Evolutionary conservation across 1,140 invertebrate genomes (phyloP), one percentile per base, ranked within the genome.

Genomic region (Caenorhabditis inopinata): DNA sequence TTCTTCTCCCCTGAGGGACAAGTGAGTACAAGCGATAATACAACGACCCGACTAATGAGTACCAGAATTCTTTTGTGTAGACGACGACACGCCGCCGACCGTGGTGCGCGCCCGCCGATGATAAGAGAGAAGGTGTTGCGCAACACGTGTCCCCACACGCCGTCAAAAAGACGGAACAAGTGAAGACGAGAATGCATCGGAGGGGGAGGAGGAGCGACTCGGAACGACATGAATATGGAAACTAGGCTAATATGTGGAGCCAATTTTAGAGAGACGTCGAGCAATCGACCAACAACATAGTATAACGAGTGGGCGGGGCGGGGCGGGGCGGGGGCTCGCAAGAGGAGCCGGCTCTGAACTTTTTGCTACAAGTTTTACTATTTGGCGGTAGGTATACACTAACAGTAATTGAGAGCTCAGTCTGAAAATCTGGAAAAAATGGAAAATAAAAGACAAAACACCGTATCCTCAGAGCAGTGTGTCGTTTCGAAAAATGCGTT

Each of bases 1-100:
- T 68, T 68, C 12, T 68, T 68, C n/a, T 68, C 58, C 58, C 58
- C 27, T 68, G 58, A 68, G 58, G 58, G 58, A 68, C 58, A 16
- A 38, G 58, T 51, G 25, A n/a, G n/a, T n/a, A n/a, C n/a, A n/a
- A n/a, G n/a, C n/a, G n/a, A n/a, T n/a, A 47, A 47, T 18, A 58
- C 25, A 21, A 58, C 12, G 27, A 68, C 5, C 58, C 58, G 58
- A 68, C 58, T 68, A 68, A 68, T 68, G 58, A 68, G 58, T 68
- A 68, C 58, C 11, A 58, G 53, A 16, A 11, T 29, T n/a, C 12
- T n/a, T 38, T 38, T 35, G 18, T 38, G 32, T 38, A 38, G 58
- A 32, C 51, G 38, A n/a, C n/a, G n/a, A n/a, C n/a, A n/a, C n/a
- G n/a, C n/a, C 32, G 58, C 58, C 58, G 58, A 68, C 58, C 38